These are phyloP conservation scores for Vombatus ursinus DNA, from an alignment of 2,113 vertebrate genomes.

Conservation along the genomic window DNA sequence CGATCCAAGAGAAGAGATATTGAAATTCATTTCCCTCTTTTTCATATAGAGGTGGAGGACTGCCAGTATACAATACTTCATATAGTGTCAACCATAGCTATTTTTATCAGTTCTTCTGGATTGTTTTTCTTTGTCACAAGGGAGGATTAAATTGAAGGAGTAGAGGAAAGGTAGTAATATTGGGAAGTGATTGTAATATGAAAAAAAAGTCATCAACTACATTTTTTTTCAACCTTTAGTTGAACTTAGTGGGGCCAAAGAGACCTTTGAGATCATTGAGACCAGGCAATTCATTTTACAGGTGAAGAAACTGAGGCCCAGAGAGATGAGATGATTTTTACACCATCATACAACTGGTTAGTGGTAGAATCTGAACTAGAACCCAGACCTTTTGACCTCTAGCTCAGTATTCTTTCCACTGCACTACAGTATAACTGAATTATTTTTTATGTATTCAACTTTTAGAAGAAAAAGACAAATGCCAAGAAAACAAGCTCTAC, in stretches of 20 bases:
- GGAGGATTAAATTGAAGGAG: background rate
- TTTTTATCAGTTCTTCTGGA: background rate
- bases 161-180: background rate
- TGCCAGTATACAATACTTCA: background rate
- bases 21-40: background rate
- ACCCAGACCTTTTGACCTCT: background rate
- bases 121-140: background rate
- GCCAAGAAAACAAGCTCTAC: background rate
- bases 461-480: conserved; percentile 6
- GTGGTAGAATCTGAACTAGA: background rate
- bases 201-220: background rate
- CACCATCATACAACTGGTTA: background rate
- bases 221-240: background rate
- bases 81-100: background rate
- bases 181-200: background rate
- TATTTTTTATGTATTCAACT: background rate
- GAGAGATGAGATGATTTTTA: background rate
- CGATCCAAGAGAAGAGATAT: background rate
- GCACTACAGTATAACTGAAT: background rate
- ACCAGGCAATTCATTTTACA: background rate
- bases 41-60: background rate
- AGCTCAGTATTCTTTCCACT: background rate
- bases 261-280: background rate
- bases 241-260: background rate
- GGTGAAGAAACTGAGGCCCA: background rate